Evolutionary conservation across 1,140 invertebrate genomes (phyloP), one percentile per base, ranked within the genome.

Genomic region (Drosophila nasuta): DNA sequence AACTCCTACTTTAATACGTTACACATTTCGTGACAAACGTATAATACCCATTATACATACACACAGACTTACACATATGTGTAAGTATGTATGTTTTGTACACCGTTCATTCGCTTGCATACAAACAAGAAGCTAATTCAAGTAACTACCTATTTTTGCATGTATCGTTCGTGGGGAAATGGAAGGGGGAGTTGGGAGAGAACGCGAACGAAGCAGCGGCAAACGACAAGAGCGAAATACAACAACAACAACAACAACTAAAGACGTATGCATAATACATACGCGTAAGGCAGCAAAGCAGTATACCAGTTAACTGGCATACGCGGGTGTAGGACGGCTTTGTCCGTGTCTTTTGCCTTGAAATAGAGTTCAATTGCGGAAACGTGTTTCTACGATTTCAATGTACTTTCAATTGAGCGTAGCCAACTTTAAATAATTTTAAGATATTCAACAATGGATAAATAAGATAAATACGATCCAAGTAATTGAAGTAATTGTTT

Each of bases 191-290:
- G n/a, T 43, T 52, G 25, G n/a, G 30, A 13, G 30, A n/a, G 28
- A 15, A 25, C 10, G 28, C 7, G 30, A 6, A 35, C 51, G 28
- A 15, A 25, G 20, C 51, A 54, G 13, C 51, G 51, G 13, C 28
- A 52, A 52, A 52, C 49, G 28, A 52, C 28, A 13, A 25, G 20
- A 25, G 20, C 20, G 20, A 25, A 25, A 25, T 25, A n/a, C n/a
- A n/a, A 28, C 20, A 25, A 28, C 17, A 51, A 51, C 10, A 6
- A 52, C 28, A 54, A 54, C 51, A 54, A 54, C 51, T 15, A 54
- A 54, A 54, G 30, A 13, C 51, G 51, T 54, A 54, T 54, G 51
- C 51, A 54, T 54, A 54, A 54, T 54, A 54, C 51, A 54, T 54
- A 54, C 51, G 51, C 30, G 51, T 54, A 49, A 38, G 10, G 8